Evolutionary conservation across 2,888 invertebrate genomes (phyloP), one percentile per base, ranked within the genome.

Genomic region (Masnerella sp.): DNA sequence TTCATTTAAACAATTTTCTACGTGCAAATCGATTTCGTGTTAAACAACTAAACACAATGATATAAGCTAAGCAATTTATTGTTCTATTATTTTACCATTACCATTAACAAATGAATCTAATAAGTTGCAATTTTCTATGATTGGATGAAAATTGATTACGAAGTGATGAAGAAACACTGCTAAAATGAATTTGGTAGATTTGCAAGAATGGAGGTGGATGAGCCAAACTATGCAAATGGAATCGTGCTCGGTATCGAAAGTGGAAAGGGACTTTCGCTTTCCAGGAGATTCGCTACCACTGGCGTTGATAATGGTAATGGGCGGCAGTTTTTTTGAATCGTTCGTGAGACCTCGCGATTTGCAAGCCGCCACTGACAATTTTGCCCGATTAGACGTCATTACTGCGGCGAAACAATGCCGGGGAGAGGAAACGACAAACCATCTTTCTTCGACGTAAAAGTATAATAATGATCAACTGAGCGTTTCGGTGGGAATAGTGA

Each of bases 261-360:
- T 59, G 59, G 54, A 64, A 40, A 59, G n/a, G 42, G 43, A 42
- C 71, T 71, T 59, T 71, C 64, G 64, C 64, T 71, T 71, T 71
- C 65, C 56, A 36, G 18, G 59, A 59, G 54, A 61, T 28, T 22
- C 36, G 34, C 49, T 18, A 25, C 54, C 34, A 11, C 12, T 47
- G 40, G 30, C 43, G 43, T 34, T 52, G 70, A 59, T 45, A 38
- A 62, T 56, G 30, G 15, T 45, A 52, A 61, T 61, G 32, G 54
- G 28, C 58, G 32, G 22, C 17, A 4, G 1, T 49, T 51, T 51
- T 43, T 28, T 62, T 17, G n/a, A 40, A 47, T 45, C 40, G 5
- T 43, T 51, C 64, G 42, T 58, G 58, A 58, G 71, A 64, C 25
- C 56, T 40, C 22, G 62, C 47, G 25, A 47, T 54, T 51, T 68